A percentile compares a stretch with the other conserved stretches of the same genome.
These are phyloP conservation scores for Phodopus roborovskii DNA, from an alignment of 2,113 vertebrate genomes.

Conservation along the genomic window DNA sequence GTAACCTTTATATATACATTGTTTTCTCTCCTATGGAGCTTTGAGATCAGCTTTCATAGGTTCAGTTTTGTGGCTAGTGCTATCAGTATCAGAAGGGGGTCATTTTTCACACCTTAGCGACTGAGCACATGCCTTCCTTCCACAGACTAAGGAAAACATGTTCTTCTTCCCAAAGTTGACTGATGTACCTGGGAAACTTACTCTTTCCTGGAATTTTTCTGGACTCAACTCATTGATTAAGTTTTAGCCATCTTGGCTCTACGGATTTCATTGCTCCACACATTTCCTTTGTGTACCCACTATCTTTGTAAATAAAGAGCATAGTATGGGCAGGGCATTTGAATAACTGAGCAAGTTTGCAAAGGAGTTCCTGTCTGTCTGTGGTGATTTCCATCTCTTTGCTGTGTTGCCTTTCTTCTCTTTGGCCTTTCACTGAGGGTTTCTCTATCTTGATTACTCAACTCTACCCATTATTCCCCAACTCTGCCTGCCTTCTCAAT, in stretches of 20 bases:
- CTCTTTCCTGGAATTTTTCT: conserved; percentile 33
- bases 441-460: background rate
- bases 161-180: conserved; percentile 1
- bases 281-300: background rate
- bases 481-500: background rate
- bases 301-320: background rate
- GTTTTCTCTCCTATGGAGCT: conserved; percentile 41
- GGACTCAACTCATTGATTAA: background rate
- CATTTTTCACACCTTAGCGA: conserved; percentile 29
- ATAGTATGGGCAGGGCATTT: background rate
- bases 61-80: conserved; percentile 9
- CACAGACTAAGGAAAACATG: background rate
- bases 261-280: background rate
- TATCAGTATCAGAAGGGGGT: background rate
- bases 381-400: background rate
- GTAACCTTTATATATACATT: conserved; percentile 58
- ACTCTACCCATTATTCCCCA: background rate
- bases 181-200: background rate
- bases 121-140: background rate
- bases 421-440: background rate
- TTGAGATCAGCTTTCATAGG: conserved; percentile 46
- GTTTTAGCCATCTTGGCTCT: background rate
- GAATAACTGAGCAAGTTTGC: background rate
- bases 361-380: background rate
- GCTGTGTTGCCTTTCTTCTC: background rate